Evolutionary conservation across 2,888 invertebrate species (phyloP), one percentile per base, ranked within the genome.

Genomic region (Itoplectis maculator): DNA sequence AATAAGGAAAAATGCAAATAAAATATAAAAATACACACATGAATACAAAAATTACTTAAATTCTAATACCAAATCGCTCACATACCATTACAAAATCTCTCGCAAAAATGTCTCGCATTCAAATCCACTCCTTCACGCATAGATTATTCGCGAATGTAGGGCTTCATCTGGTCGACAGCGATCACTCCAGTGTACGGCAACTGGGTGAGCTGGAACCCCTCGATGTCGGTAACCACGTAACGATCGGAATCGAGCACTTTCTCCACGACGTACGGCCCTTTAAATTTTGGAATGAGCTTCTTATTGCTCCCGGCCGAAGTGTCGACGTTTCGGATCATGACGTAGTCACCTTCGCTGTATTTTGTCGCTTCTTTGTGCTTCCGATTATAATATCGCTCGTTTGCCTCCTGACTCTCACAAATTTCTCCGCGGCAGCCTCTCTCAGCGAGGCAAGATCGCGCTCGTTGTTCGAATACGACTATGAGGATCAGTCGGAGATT

Each of bases 271-370:
- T 88, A 88, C 18, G 88, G 89, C 18, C 88, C 88, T 76, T 85
- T 86, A 81, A 83, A 89, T 42, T 86, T 87, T 2, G 87, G 86
- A 15, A 88, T 82, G 13, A 88, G 73, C 76, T 89, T 89, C 61
- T 86, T 87, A 8, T 85, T 86, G 37, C 79, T 84, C 2, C 86
- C 88, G 3, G 66, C 68, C 1, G 87, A 84, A 29, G 78, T 85
- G 42, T 88, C 88, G n/a, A 85, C 75, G 74, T 89, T 88, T 23
- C 79, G 65, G 15, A 88, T 85, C 79, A 88, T 85, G 9, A 88
- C 87, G 9, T 45, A 66, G 18, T 75, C 66, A 29, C 66, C 66
- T 2, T 56, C 75, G 7, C 13, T 45, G 9, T 69, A 79, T 45
- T 11, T 18, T 0, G 18, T 23, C n/a, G 69, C 66, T 70, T 20